These are phyloP conservation scores for Aphis craccivora DNA, from an alignment of 1,140 invertebrate genomes.

Conservation along the genomic window DNA sequence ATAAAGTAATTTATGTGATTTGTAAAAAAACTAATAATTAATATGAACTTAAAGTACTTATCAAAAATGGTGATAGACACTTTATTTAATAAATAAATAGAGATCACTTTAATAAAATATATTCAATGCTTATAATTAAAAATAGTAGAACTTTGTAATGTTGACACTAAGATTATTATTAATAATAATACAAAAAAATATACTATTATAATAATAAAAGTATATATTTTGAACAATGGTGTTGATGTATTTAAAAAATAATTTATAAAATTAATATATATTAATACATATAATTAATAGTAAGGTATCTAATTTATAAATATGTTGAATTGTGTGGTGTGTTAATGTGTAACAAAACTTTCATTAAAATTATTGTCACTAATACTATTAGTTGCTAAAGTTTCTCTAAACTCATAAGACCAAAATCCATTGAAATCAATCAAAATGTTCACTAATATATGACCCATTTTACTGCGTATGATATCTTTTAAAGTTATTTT, in stretches of 20 bases:
- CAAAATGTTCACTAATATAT: slow-evolving; percentile 91
- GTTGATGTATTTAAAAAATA: neutral
- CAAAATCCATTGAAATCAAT: slow-evolving; percentile 97
- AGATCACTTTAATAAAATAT: neutral
- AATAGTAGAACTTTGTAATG: neutral
- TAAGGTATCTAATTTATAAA: neutral
- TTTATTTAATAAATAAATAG: too few relatives aligned
- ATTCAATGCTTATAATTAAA: neutral
- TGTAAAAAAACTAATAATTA: neutral
- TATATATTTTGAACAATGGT: too few relatives aligned
- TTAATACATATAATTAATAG: neutral
- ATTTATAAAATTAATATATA: neutral
- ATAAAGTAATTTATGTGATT: neutral
- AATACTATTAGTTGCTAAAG: slow-evolving; percentile 70
- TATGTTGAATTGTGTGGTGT: neutral
- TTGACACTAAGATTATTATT: neutral
- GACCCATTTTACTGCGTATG: slow-evolving; percentile 84
- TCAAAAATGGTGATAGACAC: too few relatives aligned
- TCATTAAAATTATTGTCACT: neutral
- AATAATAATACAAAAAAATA: neutral
- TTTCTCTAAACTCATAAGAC: slow-evolving; percentile 93
- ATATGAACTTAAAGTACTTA: neutral
- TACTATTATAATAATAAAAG: too few relatives aligned
- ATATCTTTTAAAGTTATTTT: slow-evolving; percentile 91
- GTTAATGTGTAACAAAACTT: slow-evolving; percentile 12